Percentiles rank a stretch among this genome's conserved stretches.
These are phyloP conservation scores for Lepidotrigona ventralis DNA, from an alignment of 1,140 invertebrate genomes.

Conservation along the genomic window DNA sequence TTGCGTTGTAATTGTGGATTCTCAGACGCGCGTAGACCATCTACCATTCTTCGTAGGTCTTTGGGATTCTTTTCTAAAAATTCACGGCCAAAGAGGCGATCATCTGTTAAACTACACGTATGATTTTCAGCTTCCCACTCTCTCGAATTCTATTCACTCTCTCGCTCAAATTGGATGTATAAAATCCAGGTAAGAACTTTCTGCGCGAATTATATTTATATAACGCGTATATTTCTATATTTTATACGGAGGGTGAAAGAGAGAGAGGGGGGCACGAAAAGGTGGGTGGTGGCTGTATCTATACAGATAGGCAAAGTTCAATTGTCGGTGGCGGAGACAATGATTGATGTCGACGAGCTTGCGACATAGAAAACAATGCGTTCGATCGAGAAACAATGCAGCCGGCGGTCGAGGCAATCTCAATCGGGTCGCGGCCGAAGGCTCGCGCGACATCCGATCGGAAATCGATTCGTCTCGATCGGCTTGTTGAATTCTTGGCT, in stretches of 20 bases:
- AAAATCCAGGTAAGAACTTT: too few species aligned
- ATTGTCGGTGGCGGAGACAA: slow-evolving; percentile 43
- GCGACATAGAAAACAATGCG: slow-evolving; percentile 60
- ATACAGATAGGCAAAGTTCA: slow-evolving; percentile 11
- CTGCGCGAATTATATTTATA: too few species aligned
- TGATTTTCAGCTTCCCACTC: not conserved
- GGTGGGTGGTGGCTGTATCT: not conserved
- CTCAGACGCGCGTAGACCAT: too few species aligned
- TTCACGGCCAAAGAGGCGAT: too few species aligned
- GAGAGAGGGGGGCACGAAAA: not conserved
- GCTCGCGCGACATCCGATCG: slow-evolving; percentile 50
- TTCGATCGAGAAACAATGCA: slow-evolving; percentile 66
- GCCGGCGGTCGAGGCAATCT: slow-evolving; percentile 48
- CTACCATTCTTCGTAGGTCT: too few species aligned
- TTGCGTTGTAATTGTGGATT: not conserved
- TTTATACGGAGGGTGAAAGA: not conserved
- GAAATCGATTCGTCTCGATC: slow-evolving; percentile 60
- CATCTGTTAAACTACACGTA: too few species aligned
- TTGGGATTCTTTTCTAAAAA: too few species aligned
- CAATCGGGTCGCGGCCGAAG: slow-evolving; percentile 45
- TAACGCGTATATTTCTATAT: not conserved
- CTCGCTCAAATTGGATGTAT: not conserved
- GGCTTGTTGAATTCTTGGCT: slow-evolving; percentile 49
- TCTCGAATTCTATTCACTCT: too few species aligned
- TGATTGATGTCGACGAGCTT: slow-evolving; percentile 57